A percentile compares a stretch with the other conserved stretches of the same genome.
These are phyloP conservation scores for Trinorchestia longiramus DNA, from an alignment of 1,140 invertebrate species.

Conservation along the genomic window DNA sequence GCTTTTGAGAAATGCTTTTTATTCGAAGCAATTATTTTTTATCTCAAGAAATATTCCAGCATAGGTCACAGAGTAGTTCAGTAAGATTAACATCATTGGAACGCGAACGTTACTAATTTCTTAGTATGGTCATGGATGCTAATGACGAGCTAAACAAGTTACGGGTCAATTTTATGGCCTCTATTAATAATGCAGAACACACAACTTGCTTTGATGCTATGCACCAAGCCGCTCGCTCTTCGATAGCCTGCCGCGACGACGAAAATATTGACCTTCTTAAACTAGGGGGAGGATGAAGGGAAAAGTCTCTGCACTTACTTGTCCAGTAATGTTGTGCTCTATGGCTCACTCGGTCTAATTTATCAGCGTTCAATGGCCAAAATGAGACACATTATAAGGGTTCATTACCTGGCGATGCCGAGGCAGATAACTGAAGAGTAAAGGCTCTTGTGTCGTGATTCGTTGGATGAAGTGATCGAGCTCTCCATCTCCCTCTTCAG, in stretches of 20 bases:
- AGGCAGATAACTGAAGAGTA: not conserved
- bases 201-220: conserved; percentile 34
- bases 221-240: conserved; percentile 19
- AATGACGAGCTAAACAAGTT: conserved; percentile 42
- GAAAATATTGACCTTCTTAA: not conserved
- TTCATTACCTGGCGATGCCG: conserved; percentile 5
- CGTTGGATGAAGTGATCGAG: not conserved
- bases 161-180: conserved; percentile 41
- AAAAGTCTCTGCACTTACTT: not conserved
- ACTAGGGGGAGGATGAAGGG: not conserved
- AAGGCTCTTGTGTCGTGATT: conserved; percentile 14
- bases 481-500: not conserved
- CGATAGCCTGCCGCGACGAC: not conserved
- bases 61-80: not conserved
- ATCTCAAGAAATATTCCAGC: not conserved
- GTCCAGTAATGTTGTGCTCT: conserved; percentile 22
- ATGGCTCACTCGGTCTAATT: conserved; percentile 18
- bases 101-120: conserved; percentile 20
- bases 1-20: not conserved
- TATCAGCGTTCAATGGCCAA: conserved; percentile 19
- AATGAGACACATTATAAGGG: conserved; percentile 35
- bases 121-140: conserved; percentile 19
- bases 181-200: conserved; percentile 32
- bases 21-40: not conserved
- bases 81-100: conserved; percentile 19